Conservation (phyloP, 2,888 invertebrate genomes). For the Psylliodes chrysocephalus region DNA sequence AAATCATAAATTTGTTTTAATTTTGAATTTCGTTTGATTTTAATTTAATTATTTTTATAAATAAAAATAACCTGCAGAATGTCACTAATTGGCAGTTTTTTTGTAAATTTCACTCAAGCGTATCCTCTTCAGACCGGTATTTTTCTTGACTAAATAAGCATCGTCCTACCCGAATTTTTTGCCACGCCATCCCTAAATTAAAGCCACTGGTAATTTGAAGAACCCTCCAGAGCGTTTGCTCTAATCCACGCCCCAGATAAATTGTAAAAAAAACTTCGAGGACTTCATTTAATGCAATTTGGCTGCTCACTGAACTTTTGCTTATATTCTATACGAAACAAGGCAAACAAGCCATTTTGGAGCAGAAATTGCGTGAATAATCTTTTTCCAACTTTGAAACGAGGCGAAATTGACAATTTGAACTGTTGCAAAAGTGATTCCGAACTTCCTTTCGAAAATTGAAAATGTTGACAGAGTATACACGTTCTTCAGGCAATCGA, state of each 20-base stretch:
- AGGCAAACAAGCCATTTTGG: slow-evolving; percentile 15
- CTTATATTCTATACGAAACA: slow-evolving; percentile 4
- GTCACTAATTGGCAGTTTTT: too few relatives aligned
- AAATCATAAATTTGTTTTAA: too few relatives aligned
- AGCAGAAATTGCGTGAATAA: slow-evolving; percentile 15
- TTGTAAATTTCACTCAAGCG: too few relatives aligned
- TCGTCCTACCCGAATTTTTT: background rate
- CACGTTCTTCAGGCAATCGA: too few relatives aligned
- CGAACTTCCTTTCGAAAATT: background rate
- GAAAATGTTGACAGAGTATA: background rate
- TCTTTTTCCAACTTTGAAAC: slow-evolving; percentile 1
- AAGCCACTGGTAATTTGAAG: background rate
- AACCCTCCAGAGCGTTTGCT: background rate
- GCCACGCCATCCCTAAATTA: background rate
- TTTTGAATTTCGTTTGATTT: too few relatives aligned
- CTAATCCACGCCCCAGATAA: background rate
- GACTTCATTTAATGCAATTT: slow-evolving; percentile 7
- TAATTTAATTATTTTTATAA: too few relatives aligned
- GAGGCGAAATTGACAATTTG: slow-evolving; percentile 10
- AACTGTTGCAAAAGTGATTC: background rate
- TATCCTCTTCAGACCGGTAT: too few relatives aligned
- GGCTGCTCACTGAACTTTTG: slow-evolving; percentile 6
- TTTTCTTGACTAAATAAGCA: background rate
- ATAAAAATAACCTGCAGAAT: too few relatives aligned
- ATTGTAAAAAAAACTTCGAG: background rate